These are phyloP conservation scores for Mohoua ochrocephala DNA, from an alignment of 2,113 vertebrate genomes.

Conservation along the genomic window DNA sequence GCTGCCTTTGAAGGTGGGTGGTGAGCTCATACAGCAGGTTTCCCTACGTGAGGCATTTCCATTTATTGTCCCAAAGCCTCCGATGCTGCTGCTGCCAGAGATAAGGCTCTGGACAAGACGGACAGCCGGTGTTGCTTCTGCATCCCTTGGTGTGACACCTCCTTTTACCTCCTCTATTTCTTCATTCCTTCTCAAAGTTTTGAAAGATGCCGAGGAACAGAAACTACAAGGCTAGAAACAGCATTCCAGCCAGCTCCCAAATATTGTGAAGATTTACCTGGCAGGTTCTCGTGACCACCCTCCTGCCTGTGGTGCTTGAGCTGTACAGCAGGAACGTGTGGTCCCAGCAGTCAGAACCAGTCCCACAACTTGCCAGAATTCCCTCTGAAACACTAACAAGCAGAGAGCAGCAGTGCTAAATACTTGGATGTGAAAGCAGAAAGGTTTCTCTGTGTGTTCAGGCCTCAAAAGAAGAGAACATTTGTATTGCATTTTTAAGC, in stretches of 20 bases:
- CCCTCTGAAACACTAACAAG: background rate
- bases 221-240: background rate
- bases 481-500: background rate
- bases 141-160: background rate
- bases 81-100: background rate
- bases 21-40: background rate
- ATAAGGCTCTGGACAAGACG: background rate
- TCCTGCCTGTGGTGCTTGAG: background rate
- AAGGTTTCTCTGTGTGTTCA: background rate
- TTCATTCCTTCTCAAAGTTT: background rate
- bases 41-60: rapidly evolving
- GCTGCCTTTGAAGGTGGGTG: background rate
- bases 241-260: background rate
- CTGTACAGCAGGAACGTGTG: background rate
- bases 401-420: background rate
- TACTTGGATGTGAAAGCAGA: background rate
- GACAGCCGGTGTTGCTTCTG: background rate
- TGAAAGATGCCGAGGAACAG: rapidly evolving
- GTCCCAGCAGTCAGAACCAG: background rate
- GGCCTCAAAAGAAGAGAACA: background rate
- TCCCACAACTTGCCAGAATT: background rate
- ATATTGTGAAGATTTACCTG: background rate
- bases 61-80: background rate
- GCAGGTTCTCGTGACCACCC: background rate
- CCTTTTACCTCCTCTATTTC: background rate